Base-by-base conservation (phyloP, 2,888 invertebrate genomes). In the Nemotelus pantherinus region DNA sequence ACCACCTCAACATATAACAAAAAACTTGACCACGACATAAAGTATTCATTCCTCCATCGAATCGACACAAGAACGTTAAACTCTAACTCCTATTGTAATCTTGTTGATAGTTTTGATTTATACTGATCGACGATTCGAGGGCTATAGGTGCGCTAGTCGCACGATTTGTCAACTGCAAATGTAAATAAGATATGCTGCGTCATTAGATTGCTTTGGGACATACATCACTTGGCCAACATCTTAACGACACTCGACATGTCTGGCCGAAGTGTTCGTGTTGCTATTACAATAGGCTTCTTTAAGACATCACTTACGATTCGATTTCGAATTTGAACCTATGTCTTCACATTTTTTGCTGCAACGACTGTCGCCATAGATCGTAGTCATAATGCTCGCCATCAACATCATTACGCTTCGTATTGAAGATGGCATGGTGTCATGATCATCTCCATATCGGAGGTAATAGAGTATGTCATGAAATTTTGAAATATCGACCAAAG, bases 111-210 rank as follows among this genome's bases (percentile, higher is more conserved):
- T 63, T 60, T 63, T 74, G 74, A 48, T 63, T 25, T 25, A 50
- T 44, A 60, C 63, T 74, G 74, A 74, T 74, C 47, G 44, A 74
- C 74, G 70, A 70, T 70, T 50, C 74, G 48, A 74, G 63, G 60
- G 74, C 74, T 74, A 74, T 60, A 74, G 60, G 48, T 60, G 74
- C 60, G 77, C 70, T 64, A 60, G 63, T 79, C 79, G 45, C 79
- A 79, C 79, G 79, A 79, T 79, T 79, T 79, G 79, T 79, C 79
- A 79, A 79, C 79, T 63, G 65, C 67, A 75, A 75, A 63, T 77
- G 67, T 39, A 74, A 79, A 79, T 70, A 79, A 70, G 48, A 74
- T 76, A 7, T 48, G 77, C 77, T 43, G 50, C 63, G 76, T 78
- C 78, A 78, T 75, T 41, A 53, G 44, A 57, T 65, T 71, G 78